Evolutionary conservation across 2,113 vertebrate genomes (phyloP).

Genomic region (Blennius ocellaris): DNA sequence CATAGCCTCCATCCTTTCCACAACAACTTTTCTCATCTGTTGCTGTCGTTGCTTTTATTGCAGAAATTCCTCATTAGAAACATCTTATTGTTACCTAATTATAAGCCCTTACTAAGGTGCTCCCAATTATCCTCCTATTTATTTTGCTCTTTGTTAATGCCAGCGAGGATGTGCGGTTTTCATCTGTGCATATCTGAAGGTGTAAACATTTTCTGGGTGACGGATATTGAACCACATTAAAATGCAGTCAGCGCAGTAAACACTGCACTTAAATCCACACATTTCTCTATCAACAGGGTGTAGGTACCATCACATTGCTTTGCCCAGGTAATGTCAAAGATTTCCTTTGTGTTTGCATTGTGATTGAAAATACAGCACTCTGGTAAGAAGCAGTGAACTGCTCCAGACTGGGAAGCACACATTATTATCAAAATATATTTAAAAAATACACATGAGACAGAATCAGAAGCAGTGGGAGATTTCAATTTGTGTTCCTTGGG

Average conservation of each 20-base stretch:
- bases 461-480: too few species aligned
- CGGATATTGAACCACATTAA: slow-evolving; percentile 4
- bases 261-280: too few species aligned
- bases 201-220: slow-evolving; percentile 1
- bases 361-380: too few species aligned
- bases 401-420: too few species aligned
- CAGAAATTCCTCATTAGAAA: slow-evolving; percentile 15
- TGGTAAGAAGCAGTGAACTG: too few species aligned
- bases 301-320: too few species aligned
- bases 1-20: neutral
- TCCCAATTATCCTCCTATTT: slow-evolving; percentile 21
- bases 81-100: neutral
- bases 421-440: too few species aligned
- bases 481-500: too few species aligned
- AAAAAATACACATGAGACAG: too few species aligned
- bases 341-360: too few species aligned
- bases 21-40: neutral
- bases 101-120: neutral
- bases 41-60: slow-evolving; percentile 2
- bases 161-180: neutral
- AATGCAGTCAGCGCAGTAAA: neutral
- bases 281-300: too few species aligned
- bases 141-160: slow-evolving; percentile 11
- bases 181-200: neutral
- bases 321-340: too few species aligned